Percentiles rank a stretch among this genome's conserved stretches.
These are phyloP conservation scores for Sarcophaga subvicina DNA, from an alignment of 2,888 invertebrate genomes.

Conservation along the genomic window DNA sequence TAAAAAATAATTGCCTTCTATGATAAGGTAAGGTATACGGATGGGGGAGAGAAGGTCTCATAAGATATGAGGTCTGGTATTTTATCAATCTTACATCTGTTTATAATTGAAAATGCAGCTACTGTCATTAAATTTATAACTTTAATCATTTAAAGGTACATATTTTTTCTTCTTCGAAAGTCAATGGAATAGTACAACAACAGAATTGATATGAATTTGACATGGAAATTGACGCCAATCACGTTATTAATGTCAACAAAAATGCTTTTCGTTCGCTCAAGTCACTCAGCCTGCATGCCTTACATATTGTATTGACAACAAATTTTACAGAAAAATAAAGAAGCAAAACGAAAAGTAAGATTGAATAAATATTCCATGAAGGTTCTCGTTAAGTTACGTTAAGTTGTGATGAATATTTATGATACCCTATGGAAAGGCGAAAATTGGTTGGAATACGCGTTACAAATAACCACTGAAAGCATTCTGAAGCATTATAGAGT, in stretches of 20 bases:
- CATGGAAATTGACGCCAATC: slow-evolving; percentile 78
- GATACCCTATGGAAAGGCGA: neutral
- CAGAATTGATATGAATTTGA: slow-evolving; percentile 46
- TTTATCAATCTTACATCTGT: slow-evolving; percentile 79
- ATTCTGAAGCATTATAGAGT: too few species aligned
- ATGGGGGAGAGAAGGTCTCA: neutral
- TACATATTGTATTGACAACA: slow-evolving; percentile 20
- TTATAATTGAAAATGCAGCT: slow-evolving; percentile 80
- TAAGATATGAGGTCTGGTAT: slow-evolving; percentile 47
- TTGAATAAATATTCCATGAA: neutral
- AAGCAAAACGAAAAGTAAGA: neutral
- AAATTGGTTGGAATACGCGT: neutral
- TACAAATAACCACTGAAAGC: too few species aligned
- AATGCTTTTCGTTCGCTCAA: slow-evolving; percentile 39
- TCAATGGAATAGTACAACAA: neutral
- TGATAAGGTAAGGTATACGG: neutral
- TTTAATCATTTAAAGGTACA: slow-evolving; percentile 1
- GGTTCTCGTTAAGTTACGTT: neutral
- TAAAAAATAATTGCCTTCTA: neutral
- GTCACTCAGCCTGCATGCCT: slow-evolving; percentile 9
- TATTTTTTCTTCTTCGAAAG: neutral
- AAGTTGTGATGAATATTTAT: neutral
- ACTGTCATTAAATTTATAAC: slow-evolving; percentile 69
- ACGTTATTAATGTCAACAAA: slow-evolving; percentile 77
- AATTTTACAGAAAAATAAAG: slow-evolving; percentile 3